phyloP scores from a whole-genome alignment of 1,140 invertebrate species.

The Manduca sexta region DNA sequence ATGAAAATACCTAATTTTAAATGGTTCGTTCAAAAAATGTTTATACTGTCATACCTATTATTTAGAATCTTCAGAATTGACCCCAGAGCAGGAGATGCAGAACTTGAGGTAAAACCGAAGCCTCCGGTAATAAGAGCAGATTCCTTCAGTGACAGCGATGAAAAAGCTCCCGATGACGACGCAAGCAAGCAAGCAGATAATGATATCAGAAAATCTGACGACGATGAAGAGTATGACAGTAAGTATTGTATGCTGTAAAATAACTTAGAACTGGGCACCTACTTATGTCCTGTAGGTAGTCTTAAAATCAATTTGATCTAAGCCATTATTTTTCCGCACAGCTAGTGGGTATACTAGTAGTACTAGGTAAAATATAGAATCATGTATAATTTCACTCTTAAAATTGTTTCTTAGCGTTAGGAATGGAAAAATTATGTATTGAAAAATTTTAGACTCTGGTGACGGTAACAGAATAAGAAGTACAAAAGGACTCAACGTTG shows the following conservation, averaged over 20 bases:
- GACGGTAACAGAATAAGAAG: slow-evolving; percentile 12
- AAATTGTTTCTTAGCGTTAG: too few species aligned
- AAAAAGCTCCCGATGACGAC: slow-evolving; percentile 22
- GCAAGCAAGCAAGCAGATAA: slow-evolving; percentile 9
- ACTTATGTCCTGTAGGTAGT: too few species aligned
- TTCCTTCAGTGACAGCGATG: slow-evolving; percentile 21
- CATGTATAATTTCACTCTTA: too few species aligned
- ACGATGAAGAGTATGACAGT: slow-evolving; percentile 13
- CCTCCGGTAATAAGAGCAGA: slow-evolving; percentile 17
- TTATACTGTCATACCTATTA: neutral
- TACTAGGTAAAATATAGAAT: too few species aligned
- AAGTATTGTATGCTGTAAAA: neutral
- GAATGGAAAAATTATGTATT: too few species aligned
- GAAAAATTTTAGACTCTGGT: slow-evolving; percentile 9
- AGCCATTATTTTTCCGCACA: too few species aligned
- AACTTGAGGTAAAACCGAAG: neutral
- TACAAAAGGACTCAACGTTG: slow-evolving; percentile 33
- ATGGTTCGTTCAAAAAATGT: too few species aligned
- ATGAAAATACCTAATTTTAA: too few species aligned
- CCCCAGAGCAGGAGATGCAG: slow-evolving; percentile 9
- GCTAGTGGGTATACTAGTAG: too few species aligned
- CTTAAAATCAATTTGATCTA: too few species aligned
- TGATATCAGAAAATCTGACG: slow-evolving; percentile 12
- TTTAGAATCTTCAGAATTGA: slow-evolving; percentile 10
- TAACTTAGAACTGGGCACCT: too few species aligned